Conservation (phyloP, 2,797 vertebrate species). For the Diplodus puntazzo region DNA sequence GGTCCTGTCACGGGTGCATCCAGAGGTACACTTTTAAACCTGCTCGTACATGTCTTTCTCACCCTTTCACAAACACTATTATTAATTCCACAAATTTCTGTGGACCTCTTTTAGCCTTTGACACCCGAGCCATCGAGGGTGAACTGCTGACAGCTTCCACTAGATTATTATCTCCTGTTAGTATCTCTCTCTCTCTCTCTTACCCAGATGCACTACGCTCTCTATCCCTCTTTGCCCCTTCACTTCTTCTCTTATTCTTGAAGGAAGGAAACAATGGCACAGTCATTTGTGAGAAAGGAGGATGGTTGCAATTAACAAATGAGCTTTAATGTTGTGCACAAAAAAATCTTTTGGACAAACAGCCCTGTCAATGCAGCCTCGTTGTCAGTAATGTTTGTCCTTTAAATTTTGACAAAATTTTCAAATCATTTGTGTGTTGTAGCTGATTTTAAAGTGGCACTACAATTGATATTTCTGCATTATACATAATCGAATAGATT, state of each 20-base stretch:
- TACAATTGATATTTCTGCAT: neutral
- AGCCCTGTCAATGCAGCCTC: neutral
- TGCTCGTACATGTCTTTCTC: conserved; percentile 63
- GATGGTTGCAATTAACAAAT: conserved; percentile 57
- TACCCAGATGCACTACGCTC: conserved; percentile 34
- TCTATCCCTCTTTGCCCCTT: conserved; percentile 44
- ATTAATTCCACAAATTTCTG: conserved; percentile 86
- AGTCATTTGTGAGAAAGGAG: conserved; percentile 39
- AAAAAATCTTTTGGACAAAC: conserved; percentile 41
- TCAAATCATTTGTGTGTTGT: neutral
- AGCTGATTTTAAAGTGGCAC: neutral
- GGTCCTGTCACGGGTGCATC: conserved; percentile 87
- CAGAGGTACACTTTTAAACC: conserved; percentile 72
- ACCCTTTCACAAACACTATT: conserved; percentile 81
- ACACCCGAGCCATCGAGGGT: conserved; percentile 81
- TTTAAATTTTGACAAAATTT: neutral
- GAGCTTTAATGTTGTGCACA: conserved; percentile 39
- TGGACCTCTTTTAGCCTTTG: conserved; percentile 85
- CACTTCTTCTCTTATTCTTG: conserved; percentile 43
- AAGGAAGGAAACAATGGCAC: conserved; percentile 47
- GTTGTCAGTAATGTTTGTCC: neutral
- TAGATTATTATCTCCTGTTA: conserved; percentile 74
- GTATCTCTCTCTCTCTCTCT: conserved; percentile 56
- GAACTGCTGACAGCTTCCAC: conserved; percentile 81
- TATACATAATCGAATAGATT: neutral